These are phyloP conservation scores for Holcopasites calliopsidis DNA, from an alignment of 1,140 invertebrate species.

Conservation along the genomic window DNA sequence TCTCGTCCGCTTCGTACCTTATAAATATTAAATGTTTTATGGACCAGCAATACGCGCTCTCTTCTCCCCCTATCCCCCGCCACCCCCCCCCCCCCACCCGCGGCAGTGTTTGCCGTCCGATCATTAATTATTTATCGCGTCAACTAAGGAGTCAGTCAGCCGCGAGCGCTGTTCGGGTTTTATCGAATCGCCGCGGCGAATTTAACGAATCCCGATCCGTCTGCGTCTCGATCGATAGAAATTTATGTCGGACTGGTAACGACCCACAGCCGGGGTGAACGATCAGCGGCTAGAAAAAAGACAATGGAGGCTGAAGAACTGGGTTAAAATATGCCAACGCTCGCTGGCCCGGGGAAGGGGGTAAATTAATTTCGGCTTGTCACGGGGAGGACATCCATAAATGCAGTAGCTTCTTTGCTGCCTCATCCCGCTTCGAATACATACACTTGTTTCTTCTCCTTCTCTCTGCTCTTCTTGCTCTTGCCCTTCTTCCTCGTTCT, in stretches of 20 bases:
- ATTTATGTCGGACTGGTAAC: slow-evolving; percentile 60
- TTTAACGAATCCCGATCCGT: slow-evolving; percentile 63
- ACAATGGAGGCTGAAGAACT: slow-evolving; percentile 66
- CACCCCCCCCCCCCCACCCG: neutral
- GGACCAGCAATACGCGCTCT: slow-evolving; percentile 45
- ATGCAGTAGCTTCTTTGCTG: slow-evolving; percentile 71
- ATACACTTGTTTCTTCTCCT: neutral
- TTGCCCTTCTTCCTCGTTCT: neutral
- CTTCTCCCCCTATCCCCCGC: slow-evolving; percentile 4
- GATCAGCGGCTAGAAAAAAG: slow-evolving; percentile 15
- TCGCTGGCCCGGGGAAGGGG: slow-evolving; percentile 31
- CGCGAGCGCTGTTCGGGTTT: slow-evolving; percentile 53
- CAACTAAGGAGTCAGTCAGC: slow-evolving; percentile 62
- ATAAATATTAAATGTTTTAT: slow-evolving; percentile 77
- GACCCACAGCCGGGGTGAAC: slow-evolving; percentile 14
- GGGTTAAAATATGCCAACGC: slow-evolving; percentile 75
- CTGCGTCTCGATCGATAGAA: slow-evolving; percentile 42
- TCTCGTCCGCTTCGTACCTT: slow-evolving; percentile 62
- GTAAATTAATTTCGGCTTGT: slow-evolving; percentile 74
- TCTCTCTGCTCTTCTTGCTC: neutral
- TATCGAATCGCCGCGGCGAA: slow-evolving; percentile 51
- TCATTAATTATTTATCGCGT: slow-evolving; percentile 79
- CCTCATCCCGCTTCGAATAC: neutral
- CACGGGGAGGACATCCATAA: slow-evolving; percentile 72
- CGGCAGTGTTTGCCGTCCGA: slow-evolving; percentile 19